Percentiles rank a stretch among this genome's conserved stretches.
Conservation (phyloP, 2,888 invertebrate genomes). For the Tenodera sinensis region DNA sequence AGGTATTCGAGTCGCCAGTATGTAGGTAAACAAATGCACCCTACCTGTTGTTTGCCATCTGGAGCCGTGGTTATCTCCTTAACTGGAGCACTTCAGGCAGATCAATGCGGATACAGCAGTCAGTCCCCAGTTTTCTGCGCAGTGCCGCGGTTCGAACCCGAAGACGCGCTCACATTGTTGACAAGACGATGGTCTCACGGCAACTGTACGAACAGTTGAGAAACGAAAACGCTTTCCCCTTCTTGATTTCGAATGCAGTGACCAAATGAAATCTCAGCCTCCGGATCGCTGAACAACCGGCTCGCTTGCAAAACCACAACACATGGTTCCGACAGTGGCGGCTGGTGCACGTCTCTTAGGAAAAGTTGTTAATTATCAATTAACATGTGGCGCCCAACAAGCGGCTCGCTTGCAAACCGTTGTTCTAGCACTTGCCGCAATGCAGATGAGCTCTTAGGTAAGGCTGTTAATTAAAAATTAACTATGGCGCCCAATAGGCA, state of each 20-base stretch:
- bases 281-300: background rate
- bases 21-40: background rate
- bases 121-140: background rate
- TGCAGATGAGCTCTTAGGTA: too few species aligned
- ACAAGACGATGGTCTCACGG: background rate
- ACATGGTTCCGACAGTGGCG: background rate
- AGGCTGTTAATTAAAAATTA: too few species aligned
- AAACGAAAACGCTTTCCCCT: background rate
- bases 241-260: background rate
- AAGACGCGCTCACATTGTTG: background rate
- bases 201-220: background rate
- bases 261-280: background rate
- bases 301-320: background rate
- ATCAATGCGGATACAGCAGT: background rate
- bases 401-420: too few species aligned
- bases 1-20: background rate
- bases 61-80: background rate
- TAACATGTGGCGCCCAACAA: too few species aligned
- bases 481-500: too few species aligned
- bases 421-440: too few species aligned
- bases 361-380: too few species aligned
- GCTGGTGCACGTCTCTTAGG: background rate
- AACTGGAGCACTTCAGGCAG: background rate
- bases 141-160: background rate
- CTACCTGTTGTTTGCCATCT: background rate